Evolutionary conservation across 2,888 invertebrate genomes (phyloP), one percentile per base, ranked within the genome.

Genomic region (Lycophotia porphyrea): DNA sequence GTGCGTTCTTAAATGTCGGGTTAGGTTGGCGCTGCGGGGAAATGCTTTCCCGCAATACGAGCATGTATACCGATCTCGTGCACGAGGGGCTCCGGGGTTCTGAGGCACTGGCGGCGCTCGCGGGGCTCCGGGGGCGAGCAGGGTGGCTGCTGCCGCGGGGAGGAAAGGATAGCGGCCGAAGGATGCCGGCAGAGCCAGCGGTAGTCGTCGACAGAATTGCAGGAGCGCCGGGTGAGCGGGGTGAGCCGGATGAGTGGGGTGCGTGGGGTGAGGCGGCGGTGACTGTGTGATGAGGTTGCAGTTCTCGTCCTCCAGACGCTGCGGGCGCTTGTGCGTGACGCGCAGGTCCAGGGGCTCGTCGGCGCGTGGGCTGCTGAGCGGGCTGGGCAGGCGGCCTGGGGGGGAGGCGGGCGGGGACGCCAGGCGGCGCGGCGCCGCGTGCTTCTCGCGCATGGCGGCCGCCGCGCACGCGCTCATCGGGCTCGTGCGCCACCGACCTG

Each of bases 41-140:
- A 99, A 99, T 34, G 99, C 98, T 95, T 99, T 99, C 70, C 99
- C 99, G 94, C 99, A 99, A 95, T 99, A 99, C 91, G 99, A 99
- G 97, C 99, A 99, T 65, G 99, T 98, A 95, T 99, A 99, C 71
- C 99, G 97, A 94, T 99, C 99, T 91, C 98, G 98, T 73, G 98
- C 97, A 92, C 98, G 97, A 72, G 97, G 97, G 31, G 97, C 97
- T 86, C 90, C 97, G 63, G 94, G 93, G 85, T 93, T 96, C 11
- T 94, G 92, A 55, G 94, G 97, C 61, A 94, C 92, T 60, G 93
- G 94, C 1, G 96, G 95, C 24, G 95, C 94, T 39, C 94, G 89
- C 0, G 96, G 94, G 27, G 95, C 93, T 31, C 95, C 95, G 1
- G 96, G 96, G 9, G 95, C 93, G 21, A 96, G 94, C 5, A 96